Conservation (phyloP, 2,797 vertebrate genomes). For the Meriones psammophilus region DNA sequence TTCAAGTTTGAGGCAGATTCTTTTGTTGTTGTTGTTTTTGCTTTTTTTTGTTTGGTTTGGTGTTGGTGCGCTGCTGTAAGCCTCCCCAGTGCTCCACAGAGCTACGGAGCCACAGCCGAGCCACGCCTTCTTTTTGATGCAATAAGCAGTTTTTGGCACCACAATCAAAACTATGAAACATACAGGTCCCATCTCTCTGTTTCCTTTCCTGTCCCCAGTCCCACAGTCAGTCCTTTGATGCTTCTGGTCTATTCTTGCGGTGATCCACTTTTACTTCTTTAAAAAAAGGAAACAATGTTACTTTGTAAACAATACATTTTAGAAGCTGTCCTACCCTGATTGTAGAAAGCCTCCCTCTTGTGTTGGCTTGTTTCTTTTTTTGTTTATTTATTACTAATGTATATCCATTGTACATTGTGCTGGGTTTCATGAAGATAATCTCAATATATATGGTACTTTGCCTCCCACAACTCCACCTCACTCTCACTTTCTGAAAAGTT, state of each 20-base stretch:
- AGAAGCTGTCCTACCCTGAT: not conserved
- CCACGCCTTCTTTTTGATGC: not conserved
- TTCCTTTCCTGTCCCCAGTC: not conserved
- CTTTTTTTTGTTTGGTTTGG: not conserved
- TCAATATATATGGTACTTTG: not conserved
- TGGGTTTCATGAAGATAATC: not conserved
- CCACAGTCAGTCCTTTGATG: not conserved
- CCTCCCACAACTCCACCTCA: no score
- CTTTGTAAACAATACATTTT: not conserved
- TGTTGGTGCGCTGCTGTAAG: not conserved
- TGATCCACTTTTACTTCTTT: not conserved
- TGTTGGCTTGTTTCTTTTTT: not conserved
- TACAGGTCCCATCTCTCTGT: not conserved
- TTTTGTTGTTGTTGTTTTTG: no score
- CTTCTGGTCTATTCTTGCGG: not conserved
- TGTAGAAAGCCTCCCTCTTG: not conserved
- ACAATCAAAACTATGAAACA: slow-evolving; percentile 33
- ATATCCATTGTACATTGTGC: not conserved
- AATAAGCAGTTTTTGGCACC: not conserved
- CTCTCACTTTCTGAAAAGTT: not conserved
- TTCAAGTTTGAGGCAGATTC: not conserved
- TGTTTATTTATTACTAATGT: not conserved
- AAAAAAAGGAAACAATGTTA: not conserved
- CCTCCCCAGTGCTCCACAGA: not conserved
- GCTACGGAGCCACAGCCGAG: not conserved